A percentile compares a stretch with the other conserved stretches of the same genome.
Evolutionary conservation across 2,888 invertebrate species (phyloP).

Genomic region (Argyresthia albistria): DNA sequence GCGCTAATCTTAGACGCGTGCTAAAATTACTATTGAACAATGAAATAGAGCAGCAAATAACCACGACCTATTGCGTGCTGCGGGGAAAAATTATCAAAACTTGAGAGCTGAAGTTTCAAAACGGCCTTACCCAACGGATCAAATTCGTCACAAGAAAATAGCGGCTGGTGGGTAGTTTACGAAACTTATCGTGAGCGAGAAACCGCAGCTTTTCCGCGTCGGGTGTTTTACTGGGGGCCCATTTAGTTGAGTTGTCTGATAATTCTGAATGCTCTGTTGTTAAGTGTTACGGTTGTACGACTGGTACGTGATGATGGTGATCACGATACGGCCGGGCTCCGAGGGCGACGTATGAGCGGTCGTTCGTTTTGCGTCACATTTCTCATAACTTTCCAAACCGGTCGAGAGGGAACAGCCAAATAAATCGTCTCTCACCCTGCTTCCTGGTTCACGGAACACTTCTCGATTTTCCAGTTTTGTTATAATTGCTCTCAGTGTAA

Average conservation of each 20-base stretch:
- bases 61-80: conserved; percentile 2
- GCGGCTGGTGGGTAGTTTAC: conserved; percentile 31
- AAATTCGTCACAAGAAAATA: conserved; percentile 37
- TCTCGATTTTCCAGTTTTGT: too few species aligned
- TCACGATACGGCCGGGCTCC: conserved; percentile 16
- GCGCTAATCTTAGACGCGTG: background rate
- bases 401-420: background rate
- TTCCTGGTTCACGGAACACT: background rate
- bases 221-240: conserved; percentile 34
- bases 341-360: conserved; percentile 9
- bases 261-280: conserved; percentile 30
- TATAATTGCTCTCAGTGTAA: too few species aligned
- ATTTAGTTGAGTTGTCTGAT: conserved; percentile 25
- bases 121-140: conserved; percentile 40
- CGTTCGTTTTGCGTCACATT: conserved; percentile 16
- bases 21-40: background rate
- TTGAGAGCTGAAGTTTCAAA: conserved; percentile 30
- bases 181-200: conserved; percentile 57
- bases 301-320: conserved; percentile 30
- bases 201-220: conserved; percentile 55
- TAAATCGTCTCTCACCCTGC: background rate
- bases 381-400: conserved; percentile 13
- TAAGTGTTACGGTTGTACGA: conserved; percentile 25
- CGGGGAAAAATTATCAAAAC: conserved; percentile 21
- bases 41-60: background rate